Percentiles rank a stretch among this genome's conserved stretches.
phyloP scores from a whole-genome alignment of 2,113 vertebrate genomes.

The Notarius lentiginosus region DNA sequence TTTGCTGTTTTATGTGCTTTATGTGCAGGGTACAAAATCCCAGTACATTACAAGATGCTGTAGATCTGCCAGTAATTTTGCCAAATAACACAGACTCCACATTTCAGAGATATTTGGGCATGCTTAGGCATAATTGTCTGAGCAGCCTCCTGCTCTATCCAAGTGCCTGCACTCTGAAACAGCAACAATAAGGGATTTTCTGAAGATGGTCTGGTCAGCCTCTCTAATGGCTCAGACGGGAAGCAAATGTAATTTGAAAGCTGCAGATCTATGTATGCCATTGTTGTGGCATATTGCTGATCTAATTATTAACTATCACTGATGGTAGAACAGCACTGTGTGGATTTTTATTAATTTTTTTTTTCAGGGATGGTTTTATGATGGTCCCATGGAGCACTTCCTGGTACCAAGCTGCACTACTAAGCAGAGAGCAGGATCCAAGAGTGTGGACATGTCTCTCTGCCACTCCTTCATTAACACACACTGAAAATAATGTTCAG shows the following conservation, averaged over 20 bases:
- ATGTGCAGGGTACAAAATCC: slow-evolving; percentile 53
- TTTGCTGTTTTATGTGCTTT: slow-evolving; percentile 57
- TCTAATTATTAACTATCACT: slow-evolving; percentile 93
- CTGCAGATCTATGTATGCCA: slow-evolving; percentile 91
- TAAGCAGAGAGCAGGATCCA: background rate
- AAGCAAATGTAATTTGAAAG: slow-evolving; percentile 96
- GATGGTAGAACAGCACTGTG: slow-evolving; percentile 80
- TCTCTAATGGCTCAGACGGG: slow-evolving; percentile 90
- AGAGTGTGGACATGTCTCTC: slow-evolving; percentile 36
- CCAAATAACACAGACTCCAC: slow-evolving; percentile 64
- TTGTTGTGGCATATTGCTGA: slow-evolving; percentile 89
- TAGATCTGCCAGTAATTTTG: slow-evolving; percentile 82
- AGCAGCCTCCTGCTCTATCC: slow-evolving; percentile 89
- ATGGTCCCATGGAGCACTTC: slow-evolving; percentile 67
- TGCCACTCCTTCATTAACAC: slow-evolving; percentile 52
- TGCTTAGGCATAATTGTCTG: slow-evolving; percentile 88
- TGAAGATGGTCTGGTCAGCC: slow-evolving; percentile 84
- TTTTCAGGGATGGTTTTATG: slow-evolving; percentile 60
- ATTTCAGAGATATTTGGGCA: slow-evolving; percentile 34
- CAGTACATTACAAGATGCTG: slow-evolving; percentile 59
- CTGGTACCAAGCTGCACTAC: slow-evolving; percentile 57
- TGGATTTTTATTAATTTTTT: slow-evolving; percentile 67
- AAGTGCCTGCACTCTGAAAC: slow-evolving; percentile 83
- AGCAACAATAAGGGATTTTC: slow-evolving; percentile 85
- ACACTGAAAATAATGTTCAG: background rate